A percentile compares a stretch with the other conserved stretches of the same genome.
Evolutionary conservation across 2,797 vertebrate species (phyloP).

Genomic region (Onychomys torridus): DNA sequence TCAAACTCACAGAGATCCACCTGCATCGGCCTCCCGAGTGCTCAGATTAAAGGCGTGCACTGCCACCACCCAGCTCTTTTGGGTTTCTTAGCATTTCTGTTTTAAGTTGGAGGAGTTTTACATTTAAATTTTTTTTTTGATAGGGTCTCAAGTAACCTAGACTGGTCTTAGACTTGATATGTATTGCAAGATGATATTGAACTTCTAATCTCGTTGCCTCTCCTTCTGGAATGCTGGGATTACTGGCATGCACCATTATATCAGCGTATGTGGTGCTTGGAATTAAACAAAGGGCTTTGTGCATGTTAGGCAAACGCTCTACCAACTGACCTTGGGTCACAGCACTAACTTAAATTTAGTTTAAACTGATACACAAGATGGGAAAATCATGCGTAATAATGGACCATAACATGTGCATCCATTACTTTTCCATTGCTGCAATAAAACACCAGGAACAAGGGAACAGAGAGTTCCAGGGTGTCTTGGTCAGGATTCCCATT

Average conservation of each 20-base stretch:
- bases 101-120: not conserved
- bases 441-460: no score
- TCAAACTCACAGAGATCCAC: no score
- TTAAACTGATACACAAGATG: not conserved
- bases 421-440: not conserved
- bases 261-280: not conserved
- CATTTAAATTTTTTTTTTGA: not conserved
- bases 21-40: no score
- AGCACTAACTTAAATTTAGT: not conserved
- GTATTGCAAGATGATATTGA: no score
- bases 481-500: not conserved
- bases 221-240: not conserved
- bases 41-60: no score
- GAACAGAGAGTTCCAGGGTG: no score
- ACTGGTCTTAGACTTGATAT: not conserved
- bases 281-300: not conserved
- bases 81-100: not conserved
- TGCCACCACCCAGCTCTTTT: no score
- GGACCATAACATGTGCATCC: not conserved
- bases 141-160: not conserved
- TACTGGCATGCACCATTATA: no score
- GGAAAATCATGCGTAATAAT: not conserved
- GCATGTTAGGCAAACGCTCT: no score
- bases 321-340: not conserved
- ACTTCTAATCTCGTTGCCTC: not conserved